A percentile compares a stretch with the other conserved stretches of the same genome.
Evolutionary conservation across 2,888 invertebrate species (phyloP).

Genomic region (Boloria selene): DNA sequence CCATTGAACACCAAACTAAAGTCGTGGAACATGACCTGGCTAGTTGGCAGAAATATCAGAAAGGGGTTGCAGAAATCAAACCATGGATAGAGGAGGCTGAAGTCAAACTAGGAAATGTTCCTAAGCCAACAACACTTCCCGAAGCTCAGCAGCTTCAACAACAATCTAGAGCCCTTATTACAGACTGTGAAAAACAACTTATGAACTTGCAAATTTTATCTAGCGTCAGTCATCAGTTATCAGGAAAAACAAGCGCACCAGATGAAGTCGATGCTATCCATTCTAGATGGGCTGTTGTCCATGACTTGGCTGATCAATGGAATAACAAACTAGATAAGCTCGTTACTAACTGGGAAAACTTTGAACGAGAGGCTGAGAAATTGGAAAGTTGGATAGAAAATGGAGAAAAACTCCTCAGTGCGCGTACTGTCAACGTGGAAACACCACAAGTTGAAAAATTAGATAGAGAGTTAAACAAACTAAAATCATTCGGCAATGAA

Average conservation of each 20-base stretch:
- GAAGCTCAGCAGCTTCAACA: constrained; percentile 92
- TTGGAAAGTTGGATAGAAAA: constrained; percentile 89
- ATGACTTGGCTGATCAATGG: constrained; percentile 90
- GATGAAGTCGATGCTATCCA: constrained; percentile 93
- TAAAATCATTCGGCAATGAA: constrained; percentile 92
- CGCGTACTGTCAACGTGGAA: constrained; percentile 83
- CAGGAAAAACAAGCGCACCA: constrained; percentile 88
- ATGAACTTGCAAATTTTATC: constrained; percentile 88
- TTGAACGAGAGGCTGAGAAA: constrained; percentile 89
- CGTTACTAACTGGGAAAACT: constrained; percentile 90
- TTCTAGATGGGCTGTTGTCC: constrained; percentile 92
- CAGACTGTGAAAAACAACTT: constrained; percentile 89
- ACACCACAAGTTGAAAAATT: constrained; percentile 89
- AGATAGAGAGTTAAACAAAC: constrained; percentile 87
- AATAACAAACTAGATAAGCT: constrained; percentile 90
- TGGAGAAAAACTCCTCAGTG: constrained; percentile 84
- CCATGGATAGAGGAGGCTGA: constrained; percentile 96
- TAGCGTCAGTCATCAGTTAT: constrained; percentile 88
- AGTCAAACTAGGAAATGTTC: constrained; percentile 87
- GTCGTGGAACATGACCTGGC: constrained; percentile 89
- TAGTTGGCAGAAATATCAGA: constrained; percentile 93
- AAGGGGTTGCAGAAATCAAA: constrained; percentile 89
- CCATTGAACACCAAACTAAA: constrained; percentile 88
- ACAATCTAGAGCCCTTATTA: constrained; percentile 87
- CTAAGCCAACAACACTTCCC: constrained; percentile 89